Base-by-base conservation (phyloP, 2,797 vertebrate genomes). In the Chrysolophus pictus region DNA sequence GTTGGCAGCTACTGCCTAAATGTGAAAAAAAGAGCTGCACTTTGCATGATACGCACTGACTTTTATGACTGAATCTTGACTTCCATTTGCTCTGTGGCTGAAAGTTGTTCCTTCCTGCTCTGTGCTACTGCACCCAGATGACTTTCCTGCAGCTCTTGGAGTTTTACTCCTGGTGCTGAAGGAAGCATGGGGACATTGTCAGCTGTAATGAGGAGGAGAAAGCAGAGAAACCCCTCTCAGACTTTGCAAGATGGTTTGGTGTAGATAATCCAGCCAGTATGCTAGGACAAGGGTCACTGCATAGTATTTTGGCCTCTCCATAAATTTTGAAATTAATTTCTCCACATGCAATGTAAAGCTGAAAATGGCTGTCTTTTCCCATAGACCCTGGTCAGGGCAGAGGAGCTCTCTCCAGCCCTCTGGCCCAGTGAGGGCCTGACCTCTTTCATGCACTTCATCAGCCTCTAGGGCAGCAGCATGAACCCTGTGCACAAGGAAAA, bases 91-190 rank as follows among this genome's bases (percentile, higher is more conserved):
- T 64, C 74, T 4, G 8, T 33, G 31, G 16, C 22, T 72, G 49
- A 69, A 47, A 23, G 7, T 15, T 72, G 2, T 14, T 74, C 9
- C 17, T 41, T 83, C 15, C 7, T 9, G 26, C 29, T 10, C 35
- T 0, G 0, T 51, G 24, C 24, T 51, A 19, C 35, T 35, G 28
- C 22, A 56, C 7, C 18, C 1, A 2, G 29, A 47, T 6, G 16
- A 62, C 17, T 70, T 6, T 69, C 6, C 22, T 59, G 26, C 1
- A 1, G 28, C 16, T 60, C n/a, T 29, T 33, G 17, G 59, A 35
- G 46, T 19, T 29, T 24, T 1, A 26, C 7, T 53, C 17, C 53
- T 58, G 51, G 14, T 59, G 5, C 9, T 33, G 74, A 16, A 80
- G 37, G 16, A 69, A 72, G 24, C 7, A 12, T 26, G 33, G n/a